Evolutionary conservation across 2,888 invertebrate species (phyloP).

Genomic region (Phrixothrix hirtus): DNA sequence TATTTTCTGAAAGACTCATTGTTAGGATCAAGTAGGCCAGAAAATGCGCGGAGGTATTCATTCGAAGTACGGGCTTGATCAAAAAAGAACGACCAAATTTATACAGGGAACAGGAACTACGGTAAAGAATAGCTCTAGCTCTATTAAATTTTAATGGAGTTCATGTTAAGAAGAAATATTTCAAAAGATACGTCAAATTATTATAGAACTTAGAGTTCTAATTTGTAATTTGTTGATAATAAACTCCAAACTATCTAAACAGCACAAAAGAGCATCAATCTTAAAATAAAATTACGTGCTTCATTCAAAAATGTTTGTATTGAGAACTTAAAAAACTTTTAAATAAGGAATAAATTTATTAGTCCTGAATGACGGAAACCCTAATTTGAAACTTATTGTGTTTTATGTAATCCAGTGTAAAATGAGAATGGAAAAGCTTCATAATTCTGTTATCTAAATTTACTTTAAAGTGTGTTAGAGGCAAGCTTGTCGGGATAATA

Average conservation of each 20-base stretch:
- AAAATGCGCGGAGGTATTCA: slow-evolving; percentile 40
- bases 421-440: too few relatives aligned
- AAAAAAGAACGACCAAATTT: slow-evolving; percentile 21
- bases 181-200: slow-evolving; percentile 19
- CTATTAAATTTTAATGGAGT: slow-evolving; percentile 30
- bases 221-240: slow-evolving; percentile 22
- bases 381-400: too few relatives aligned
- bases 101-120: slow-evolving; percentile 17
- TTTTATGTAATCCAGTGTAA: too few relatives aligned
- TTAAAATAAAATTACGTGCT: too few relatives aligned
- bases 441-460: too few relatives aligned
- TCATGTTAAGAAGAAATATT: slow-evolving; percentile 24
- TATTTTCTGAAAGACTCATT: slow-evolving; percentile 41
- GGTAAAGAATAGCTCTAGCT: slow-evolving; percentile 16
- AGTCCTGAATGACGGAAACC: too few relatives aligned
- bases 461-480: too few relatives aligned
- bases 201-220: slow-evolving; percentile 5
- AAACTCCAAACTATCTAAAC: slow-evolving; percentile 11
- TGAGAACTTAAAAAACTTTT: too few relatives aligned
- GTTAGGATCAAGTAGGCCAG: slow-evolving; percentile 41
- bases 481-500: too few relatives aligned
- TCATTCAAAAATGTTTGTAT: too few relatives aligned
- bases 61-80: slow-evolving; percentile 17
- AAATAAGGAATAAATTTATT: too few relatives aligned
- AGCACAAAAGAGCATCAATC: slow-evolving; percentile 11